phyloP scores from a whole-genome alignment of 2,888 invertebrate species.

The Chloroclystis v-ata region DNA sequence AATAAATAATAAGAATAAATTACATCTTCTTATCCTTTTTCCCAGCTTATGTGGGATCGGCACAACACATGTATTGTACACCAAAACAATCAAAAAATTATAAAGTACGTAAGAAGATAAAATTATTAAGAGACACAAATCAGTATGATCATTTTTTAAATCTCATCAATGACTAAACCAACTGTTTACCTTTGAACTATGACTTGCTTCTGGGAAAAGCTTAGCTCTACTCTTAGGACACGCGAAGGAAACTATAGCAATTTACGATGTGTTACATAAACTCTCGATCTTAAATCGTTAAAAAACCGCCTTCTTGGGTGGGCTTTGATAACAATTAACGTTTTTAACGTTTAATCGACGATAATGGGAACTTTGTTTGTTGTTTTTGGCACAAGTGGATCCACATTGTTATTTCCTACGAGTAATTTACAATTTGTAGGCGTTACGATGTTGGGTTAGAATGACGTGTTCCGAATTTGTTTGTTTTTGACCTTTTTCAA shows the following conservation, averaged over 20 bases:
- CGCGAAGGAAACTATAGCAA: conserved; percentile 56
- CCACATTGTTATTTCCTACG: conserved; percentile 29
- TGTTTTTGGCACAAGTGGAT: conserved; percentile 40
- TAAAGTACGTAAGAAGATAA: no score
- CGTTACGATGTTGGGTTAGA: conserved; percentile 19
- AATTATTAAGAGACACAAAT: no score
- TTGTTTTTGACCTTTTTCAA: background rate
- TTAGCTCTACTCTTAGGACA: conserved; percentile 42
- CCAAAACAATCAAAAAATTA: no score
- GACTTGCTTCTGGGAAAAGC: conserved; percentile 54
- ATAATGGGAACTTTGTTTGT: conserved; percentile 56
- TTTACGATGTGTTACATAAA: conserved; percentile 68
- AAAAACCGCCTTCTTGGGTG: conserved; percentile 64
- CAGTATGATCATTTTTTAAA: no score
- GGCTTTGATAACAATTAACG: conserved; percentile 65
- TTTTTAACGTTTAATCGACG: conserved; percentile 64
- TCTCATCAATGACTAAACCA: background rate
- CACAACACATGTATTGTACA: no score
- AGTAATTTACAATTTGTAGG: conserved; percentile 27
- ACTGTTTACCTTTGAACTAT: conserved; percentile 6
- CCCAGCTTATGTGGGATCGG: no score
- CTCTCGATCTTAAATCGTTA: conserved; percentile 54
- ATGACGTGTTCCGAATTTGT: conserved; percentile 4
- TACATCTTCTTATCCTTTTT: no score
- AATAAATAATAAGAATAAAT: no score